Evolutionary conservation across 2,888 invertebrate genomes (phyloP), one percentile per base, ranked within the genome.

Genomic region (Bombylius discolor): DNA sequence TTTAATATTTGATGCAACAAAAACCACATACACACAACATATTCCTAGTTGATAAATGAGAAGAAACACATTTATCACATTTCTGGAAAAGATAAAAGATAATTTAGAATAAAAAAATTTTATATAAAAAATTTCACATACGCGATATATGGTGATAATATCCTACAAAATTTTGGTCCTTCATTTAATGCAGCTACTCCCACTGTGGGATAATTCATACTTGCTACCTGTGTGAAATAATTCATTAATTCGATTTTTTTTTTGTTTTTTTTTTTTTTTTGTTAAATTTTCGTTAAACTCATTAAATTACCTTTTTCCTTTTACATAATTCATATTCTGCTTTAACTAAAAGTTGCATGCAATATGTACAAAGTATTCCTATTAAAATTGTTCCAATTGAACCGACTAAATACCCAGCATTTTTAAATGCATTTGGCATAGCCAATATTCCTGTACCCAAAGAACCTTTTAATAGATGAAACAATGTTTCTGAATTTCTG

Each of bases 21-120:
- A 98, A 0, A 97, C 89, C 33, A 93, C 87, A 73, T 98, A 98
- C 3, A 97, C 95, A 71, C 95, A 95, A 71, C 97, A 96, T 51
- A 93, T 92, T 51, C 98, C 98, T 64, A 97, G 78, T 74, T 98
- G 97, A 65, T 96, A 97, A 53, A 93, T 79, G 61, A 95, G 70
- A 5, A 89, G 77, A 66, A 89, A 89, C 1, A 76, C 74, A 68
- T 89, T 89, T 33, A 86, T 83, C 8, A 86, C 72, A 61, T 83
- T 81, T 56, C 89, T 89, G 76, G 8, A 75, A 62, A 62, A 56
- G 1, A 42, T 42, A 42, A 11, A 42, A 42, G 5, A 11, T 11
- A 42, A 42, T 42, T 7, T 36, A 36, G 7, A 42, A 11, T 8
- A 42, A 11, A 8, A 42, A 42, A 8, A 42, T 42, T 7, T 42